Evolutionary conservation across 2,113 vertebrate genomes (phyloP).

Genomic region (Lucifuga dentata): DNA sequence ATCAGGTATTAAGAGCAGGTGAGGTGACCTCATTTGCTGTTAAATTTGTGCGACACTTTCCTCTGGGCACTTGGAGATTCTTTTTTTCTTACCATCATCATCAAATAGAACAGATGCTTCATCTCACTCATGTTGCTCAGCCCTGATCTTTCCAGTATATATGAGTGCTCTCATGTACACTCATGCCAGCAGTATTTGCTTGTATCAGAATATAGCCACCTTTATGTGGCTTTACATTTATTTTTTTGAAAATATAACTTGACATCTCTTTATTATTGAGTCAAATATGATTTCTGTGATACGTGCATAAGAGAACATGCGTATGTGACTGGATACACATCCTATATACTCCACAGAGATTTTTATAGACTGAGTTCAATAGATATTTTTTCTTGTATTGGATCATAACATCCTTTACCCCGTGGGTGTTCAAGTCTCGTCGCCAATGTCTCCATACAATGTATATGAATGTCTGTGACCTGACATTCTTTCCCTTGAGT

Average conservation of each 20-base stretch:
- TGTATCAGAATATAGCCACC: not conserved
- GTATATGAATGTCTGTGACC: slow-evolving; percentile 9
- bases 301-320: too few relatives aligned
- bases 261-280: not conserved
- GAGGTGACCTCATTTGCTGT: too few relatives aligned
- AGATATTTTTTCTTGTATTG: not conserved
- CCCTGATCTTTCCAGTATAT: slow-evolving; percentile 15
- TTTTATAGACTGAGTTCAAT: not conserved
- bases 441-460: slow-evolving; percentile 10
- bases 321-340: too few relatives aligned
- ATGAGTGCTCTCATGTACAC: slow-evolving; percentile 35
- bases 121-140: slow-evolving; percentile 19
- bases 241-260: not conserved
- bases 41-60: too few relatives aligned
- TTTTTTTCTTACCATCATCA: too few relatives aligned
- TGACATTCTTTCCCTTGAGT: slow-evolving; percentile 22
- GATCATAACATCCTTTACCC: not conserved
- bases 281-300: too few relatives aligned
- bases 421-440: slow-evolving; percentile 6
- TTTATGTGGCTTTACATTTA: not conserved
- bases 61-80: too few relatives aligned
- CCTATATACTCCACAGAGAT: not conserved
- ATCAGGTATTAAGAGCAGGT: too few relatives aligned
- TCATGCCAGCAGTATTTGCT: slow-evolving; percentile 26
- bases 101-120: not conserved